phyloP scores from a whole-genome alignment of 2,797 vertebrate species.

The Phaenicophaeus curvirostris region DNA sequence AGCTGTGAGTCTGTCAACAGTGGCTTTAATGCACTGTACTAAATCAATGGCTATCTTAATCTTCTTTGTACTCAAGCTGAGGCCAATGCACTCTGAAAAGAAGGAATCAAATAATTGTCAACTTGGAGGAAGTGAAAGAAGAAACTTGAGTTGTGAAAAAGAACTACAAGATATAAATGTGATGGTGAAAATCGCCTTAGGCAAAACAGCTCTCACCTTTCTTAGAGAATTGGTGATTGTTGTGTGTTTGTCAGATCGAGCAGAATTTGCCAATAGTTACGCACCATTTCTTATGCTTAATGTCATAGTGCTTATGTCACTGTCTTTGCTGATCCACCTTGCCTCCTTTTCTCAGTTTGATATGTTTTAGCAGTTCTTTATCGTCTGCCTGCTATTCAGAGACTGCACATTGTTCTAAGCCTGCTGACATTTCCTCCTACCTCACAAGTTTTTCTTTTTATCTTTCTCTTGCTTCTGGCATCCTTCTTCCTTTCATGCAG shows the following conservation, averaged over 20 bases:
- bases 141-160: background rate
- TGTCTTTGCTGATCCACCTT: background rate
- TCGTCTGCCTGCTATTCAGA: background rate
- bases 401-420: background rate
- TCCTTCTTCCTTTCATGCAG: background rate
- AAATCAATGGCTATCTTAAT: background rate
- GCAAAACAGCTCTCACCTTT: background rate
- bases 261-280: background rate
- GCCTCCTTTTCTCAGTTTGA: background rate
- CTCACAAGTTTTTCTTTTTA: background rate
- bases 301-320: background rate
- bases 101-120: background rate
- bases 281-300: background rate
- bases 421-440: background rate
- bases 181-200: background rate
- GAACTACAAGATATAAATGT: background rate
- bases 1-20: background rate
- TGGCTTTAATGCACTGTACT: background rate
- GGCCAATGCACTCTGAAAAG: background rate
- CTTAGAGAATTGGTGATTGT: background rate
- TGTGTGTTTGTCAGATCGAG: background rate
- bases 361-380: background rate
- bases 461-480: slow-evolving; percentile 31
- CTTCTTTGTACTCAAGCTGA: background rate
- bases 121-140: background rate